Conservation (phyloP, 1,140 invertebrate genomes). For the Sitobion miscanthi region DNA sequence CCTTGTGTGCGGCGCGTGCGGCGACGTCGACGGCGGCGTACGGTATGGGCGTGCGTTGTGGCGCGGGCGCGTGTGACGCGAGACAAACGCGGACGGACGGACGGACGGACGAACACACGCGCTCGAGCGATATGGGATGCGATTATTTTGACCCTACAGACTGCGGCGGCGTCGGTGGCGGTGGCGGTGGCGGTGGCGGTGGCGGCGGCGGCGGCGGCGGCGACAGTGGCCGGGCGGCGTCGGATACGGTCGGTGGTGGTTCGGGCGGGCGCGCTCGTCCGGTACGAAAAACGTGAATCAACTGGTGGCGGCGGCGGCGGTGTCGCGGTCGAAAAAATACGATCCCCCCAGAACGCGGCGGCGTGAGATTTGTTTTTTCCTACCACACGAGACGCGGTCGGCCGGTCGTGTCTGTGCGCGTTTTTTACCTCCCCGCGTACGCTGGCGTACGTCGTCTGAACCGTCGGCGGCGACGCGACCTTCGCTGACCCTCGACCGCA, state of each 20-base stretch:
- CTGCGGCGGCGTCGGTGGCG: neutral
- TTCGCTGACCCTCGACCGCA: constrained; percentile 53
- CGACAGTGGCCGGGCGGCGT: neutral
- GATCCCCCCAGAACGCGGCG: neutral
- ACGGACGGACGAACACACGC: constrained; percentile 7
- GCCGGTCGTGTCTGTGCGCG: neutral
- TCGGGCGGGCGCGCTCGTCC: neutral
- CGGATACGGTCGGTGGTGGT: constrained; percentile 1
- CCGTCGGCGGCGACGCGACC: constrained; percentile 12
- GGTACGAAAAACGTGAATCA: constrained; percentile 43
- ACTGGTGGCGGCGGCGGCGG: constrained; percentile 30
- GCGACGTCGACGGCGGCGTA: neutral
- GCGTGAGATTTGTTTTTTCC: neutral
- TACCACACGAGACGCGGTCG: neutral
- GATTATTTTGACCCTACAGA: constrained; percentile 11
- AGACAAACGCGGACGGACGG: neutral
- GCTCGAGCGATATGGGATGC: neutral
- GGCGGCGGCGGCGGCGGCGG: neutral
- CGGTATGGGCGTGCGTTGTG: neutral
- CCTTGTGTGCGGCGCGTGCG: neutral
- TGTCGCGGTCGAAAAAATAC: constrained; percentile 1
- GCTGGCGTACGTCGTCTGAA: neutral
- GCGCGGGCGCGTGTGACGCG: constrained; percentile 1
- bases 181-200: neutral
- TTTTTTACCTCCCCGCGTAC: constrained; percentile 11